These are phyloP conservation scores for Siniperca scherzeri DNA, from an alignment of 2,797 vertebrate species.

Conservation along the genomic window DNA sequence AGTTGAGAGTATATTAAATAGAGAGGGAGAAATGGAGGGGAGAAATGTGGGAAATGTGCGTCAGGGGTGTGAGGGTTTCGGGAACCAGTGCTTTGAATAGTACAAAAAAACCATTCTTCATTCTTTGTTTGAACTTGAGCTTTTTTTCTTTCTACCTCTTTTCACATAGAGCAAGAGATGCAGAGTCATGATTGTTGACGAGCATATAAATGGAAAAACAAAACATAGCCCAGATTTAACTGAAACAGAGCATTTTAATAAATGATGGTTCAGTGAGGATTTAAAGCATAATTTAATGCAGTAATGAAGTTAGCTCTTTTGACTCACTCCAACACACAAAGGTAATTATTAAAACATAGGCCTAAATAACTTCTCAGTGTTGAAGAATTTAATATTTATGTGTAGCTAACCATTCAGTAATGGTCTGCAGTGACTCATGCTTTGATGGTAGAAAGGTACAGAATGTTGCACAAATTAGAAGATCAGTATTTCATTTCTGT, in stretches of 20 bases:
- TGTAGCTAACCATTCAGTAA: neutral
- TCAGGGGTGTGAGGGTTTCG: neutral
- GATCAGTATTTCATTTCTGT: neutral
- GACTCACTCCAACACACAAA: neutral
- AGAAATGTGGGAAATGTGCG: slow-evolving; percentile 17
- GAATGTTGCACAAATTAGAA: neutral
- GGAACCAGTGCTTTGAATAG: neutral
- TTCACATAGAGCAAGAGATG: neutral
- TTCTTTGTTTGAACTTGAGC: neutral
- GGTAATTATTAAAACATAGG: slow-evolving; percentile 33
- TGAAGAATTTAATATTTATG: slow-evolving; percentile 5
- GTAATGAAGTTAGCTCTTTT: neutral
- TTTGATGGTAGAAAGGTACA: neutral
- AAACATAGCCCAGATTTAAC: slow-evolving; percentile 1
- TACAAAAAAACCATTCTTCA: neutral
- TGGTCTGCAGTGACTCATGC: neutral
- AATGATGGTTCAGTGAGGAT: neutral
- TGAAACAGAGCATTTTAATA: slow-evolving; percentile 13
- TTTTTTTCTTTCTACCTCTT: neutral
- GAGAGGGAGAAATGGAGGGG: neutral
- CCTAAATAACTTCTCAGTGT: neutral
- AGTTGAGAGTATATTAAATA: neutral
- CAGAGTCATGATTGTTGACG: neutral
- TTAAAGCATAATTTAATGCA: neutral
- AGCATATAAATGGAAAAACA: neutral